Conservation (phyloP, 1,140 invertebrate genomes). For the Drosophila kepulauana region DNA sequence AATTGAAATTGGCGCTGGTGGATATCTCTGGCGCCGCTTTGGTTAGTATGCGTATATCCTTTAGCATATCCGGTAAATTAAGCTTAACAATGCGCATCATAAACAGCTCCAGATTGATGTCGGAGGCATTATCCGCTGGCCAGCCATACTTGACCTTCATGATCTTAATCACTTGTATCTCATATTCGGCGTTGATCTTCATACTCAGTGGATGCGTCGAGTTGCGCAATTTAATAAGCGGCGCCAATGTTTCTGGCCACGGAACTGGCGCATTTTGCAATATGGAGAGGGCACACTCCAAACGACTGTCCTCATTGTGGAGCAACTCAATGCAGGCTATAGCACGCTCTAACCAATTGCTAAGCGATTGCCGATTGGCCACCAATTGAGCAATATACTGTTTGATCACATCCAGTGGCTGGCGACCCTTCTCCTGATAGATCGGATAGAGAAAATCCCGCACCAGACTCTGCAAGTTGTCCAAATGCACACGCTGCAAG, state of each 20-base stretch:
- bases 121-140: slow-evolving; percentile 66
- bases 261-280: slow-evolving; percentile 77
- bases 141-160: slow-evolving; percentile 84
- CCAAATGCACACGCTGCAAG: slow-evolving; percentile 78
- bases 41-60: slow-evolving; percentile 71
- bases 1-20: slow-evolving; percentile 70
- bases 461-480: slow-evolving; percentile 70
- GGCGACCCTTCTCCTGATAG: slow-evolving; percentile 74
- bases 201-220: slow-evolving; percentile 77
- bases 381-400: slow-evolving; percentile 77
- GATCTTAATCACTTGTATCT: slow-evolving; percentile 82
- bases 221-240: slow-evolving; percentile 70
- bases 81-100: slow-evolving; percentile 77
- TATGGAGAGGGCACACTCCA: slow-evolving; percentile 74
- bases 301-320: slow-evolving; percentile 78
- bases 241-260: slow-evolving; percentile 67
- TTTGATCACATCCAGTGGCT: slow-evolving; percentile 67
- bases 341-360: slow-evolving; percentile 76
- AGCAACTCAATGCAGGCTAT: slow-evolving; percentile 74
- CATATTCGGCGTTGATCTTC: slow-evolving; percentile 78
- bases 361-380: slow-evolving; percentile 60
- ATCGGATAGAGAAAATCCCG: slow-evolving; percentile 81
- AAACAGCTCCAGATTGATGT: slow-evolving; percentile 74
- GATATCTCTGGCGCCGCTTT: slow-evolving; percentile 71
- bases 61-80: slow-evolving; percentile 77